Base-by-base conservation (phyloP, 1,140 invertebrate species). In the Anastatus disparis region DNA sequence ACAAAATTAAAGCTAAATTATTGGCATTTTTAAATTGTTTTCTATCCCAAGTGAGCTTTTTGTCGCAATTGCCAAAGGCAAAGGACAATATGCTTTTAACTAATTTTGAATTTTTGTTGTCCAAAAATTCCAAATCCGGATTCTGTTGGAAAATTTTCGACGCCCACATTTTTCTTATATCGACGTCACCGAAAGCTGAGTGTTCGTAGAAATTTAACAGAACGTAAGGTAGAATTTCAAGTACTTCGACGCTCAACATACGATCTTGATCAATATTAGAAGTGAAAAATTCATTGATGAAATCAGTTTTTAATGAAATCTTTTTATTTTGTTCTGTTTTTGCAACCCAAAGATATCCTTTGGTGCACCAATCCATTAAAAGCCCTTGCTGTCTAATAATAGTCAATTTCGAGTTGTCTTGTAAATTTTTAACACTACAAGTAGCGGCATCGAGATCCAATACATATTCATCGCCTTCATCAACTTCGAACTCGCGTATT, bases 131-230 rank as follows among this genome's bases (percentile, higher is more conserved):
- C 6, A 75, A 53, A 0, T 62, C 42, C n/a, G 50, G 27, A 46
- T 55, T 0, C 8, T 46, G 9, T 15, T 65, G 22, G 17, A 80
- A 58, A 9, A 75, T 61, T 53, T 75, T 68, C 0, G 67, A 29
- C 1, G 77, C 15, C 81, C 80, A 84, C 8, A 53, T 3, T 20
- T 55, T 44, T 67, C 84, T 74, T 4, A 80, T 6, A 3, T 71
- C 17, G 0, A 75, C 58, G 42, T 82, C 78, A 4, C 74, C 35
- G 3, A 71, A 27, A 0, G 77, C 76, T 0, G 83, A 81, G 15
- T 67, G 64, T 69, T 84, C 82, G 40, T 82, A 85, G 67, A 84
- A 82, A n/a, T 80, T 77, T 3, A 84, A 53, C 17, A 85, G 35
- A 6, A 82, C 61, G 38, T 84, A 76, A 0, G 77, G 77, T 42